Evolutionary conservation across 2,888 invertebrate species (phyloP).

Genomic region (Eudemis profundana): DNA sequence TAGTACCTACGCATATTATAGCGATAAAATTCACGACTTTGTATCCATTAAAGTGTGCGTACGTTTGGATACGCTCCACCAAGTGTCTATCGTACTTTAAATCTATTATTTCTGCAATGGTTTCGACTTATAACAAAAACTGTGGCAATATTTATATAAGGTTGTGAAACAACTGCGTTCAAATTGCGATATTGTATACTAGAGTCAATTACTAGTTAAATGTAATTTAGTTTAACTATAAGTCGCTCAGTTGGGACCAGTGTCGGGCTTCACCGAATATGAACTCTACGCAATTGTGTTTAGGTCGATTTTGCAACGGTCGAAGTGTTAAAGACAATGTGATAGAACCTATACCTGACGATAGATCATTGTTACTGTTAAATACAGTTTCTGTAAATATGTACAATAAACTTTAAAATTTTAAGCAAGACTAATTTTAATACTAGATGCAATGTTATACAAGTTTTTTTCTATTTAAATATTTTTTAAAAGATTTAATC

Average conservation of each 20-base stretch:
- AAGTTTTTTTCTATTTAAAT: conserved; percentile 81
- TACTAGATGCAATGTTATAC: conserved; percentile 84
- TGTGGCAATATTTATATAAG: conserved; percentile 48
- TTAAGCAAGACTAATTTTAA: conserved; percentile 79
- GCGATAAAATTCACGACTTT: background rate
- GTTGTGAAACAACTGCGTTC: conserved; percentile 68
- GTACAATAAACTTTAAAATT: conserved; percentile 79
- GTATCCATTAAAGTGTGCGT: background rate
- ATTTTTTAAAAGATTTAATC: conserved; percentile 84
- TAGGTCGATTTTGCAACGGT: conserved; percentile 42
- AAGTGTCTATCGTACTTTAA: conserved; percentile 14
- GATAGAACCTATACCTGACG: conserved; percentile 84
- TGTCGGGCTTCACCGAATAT: conserved; percentile 38
- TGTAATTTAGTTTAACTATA: conserved; percentile 42
- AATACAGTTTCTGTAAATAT: conserved; percentile 83
- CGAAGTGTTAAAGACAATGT: conserved; percentile 70
- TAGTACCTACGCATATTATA: too few relatives aligned
- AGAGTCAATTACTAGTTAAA: conserved; percentile 43
- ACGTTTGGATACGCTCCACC: background rate
- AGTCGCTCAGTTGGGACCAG: conserved; percentile 44
- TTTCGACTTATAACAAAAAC: conserved; percentile 19
- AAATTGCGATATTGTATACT: conserved; percentile 37
- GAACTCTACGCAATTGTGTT: conserved; percentile 31
- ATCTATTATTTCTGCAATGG: background rate
- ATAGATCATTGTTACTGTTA: conserved; percentile 85